Conservation (phyloP, 1,140 invertebrate species). For the Spodoptera frugiperda region DNA sequence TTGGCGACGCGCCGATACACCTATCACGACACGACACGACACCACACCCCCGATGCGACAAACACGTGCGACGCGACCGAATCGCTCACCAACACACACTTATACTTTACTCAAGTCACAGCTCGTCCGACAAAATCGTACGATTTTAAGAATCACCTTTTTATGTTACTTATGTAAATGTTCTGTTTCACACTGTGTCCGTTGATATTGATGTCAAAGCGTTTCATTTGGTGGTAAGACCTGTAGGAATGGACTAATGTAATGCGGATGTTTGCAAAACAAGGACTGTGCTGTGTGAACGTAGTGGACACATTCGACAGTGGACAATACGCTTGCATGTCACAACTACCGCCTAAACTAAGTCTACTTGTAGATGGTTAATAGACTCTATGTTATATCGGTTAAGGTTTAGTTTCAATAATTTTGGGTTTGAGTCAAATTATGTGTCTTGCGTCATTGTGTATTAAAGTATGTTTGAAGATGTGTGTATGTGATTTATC, state of each 20-base stretch:
- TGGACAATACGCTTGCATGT: constrained; percentile 18
- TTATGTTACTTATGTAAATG: constrained; percentile 13
- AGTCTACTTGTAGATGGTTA: not conserved
- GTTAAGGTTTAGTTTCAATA: no score
- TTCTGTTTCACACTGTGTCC: not conserved
- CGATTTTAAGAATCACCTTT: constrained; percentile 24
- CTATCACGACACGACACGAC: constrained; percentile 70
- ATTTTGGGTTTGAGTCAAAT: no score
- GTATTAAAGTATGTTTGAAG: no score
- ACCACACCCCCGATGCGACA: constrained; percentile 33
- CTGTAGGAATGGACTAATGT: constrained; percentile 5
- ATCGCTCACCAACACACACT: not conserved
- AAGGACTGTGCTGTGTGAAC: constrained; percentile 32
- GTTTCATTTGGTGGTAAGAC: constrained; percentile 14
- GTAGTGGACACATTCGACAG: not conserved
- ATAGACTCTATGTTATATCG: no score
- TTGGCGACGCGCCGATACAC: constrained; percentile 75
- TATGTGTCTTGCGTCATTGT: no score
- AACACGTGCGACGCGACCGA: constrained; percentile 8
- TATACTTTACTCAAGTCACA: constrained; percentile 3
- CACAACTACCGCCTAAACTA: not conserved
- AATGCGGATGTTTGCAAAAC: constrained; percentile 42
- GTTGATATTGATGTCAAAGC: not conserved
- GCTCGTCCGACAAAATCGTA: constrained; percentile 1
- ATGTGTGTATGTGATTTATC: no score